These are phyloP conservation scores for Cynaeus angustus DNA, from an alignment of 2,888 invertebrate species.

Conservation along the genomic window DNA sequence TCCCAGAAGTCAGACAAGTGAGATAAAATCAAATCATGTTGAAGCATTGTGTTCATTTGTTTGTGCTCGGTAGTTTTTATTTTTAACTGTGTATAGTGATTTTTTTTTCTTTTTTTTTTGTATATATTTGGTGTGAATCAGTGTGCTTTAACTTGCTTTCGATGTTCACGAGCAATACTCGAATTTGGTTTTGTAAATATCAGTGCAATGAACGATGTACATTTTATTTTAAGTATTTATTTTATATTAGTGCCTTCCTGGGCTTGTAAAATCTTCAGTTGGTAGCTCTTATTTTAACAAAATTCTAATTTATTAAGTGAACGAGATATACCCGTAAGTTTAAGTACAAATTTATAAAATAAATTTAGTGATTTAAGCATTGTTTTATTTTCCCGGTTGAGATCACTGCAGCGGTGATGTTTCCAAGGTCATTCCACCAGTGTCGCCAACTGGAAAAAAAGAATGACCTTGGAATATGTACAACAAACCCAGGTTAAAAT, in stretches of 20 bases:
- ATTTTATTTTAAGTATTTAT: constrained; percentile 45
- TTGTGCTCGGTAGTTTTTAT: constrained; percentile 14
- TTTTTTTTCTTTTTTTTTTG: constrained; percentile 66
- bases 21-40: constrained; percentile 67
- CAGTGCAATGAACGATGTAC: constrained; percentile 39
- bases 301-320: constrained; percentile 20
- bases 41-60: constrained; percentile 72
- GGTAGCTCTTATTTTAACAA: constrained; percentile 25
- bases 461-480: not conserved
- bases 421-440: not conserved
- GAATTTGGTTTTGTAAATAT: constrained; percentile 36
- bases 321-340: constrained; percentile 9
- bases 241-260: constrained; percentile 22
- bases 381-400: constrained; percentile 37
- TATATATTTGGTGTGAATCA: constrained; percentile 25
- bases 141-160: constrained; percentile 26
- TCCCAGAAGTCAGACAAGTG: constrained; percentile 71
- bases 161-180: constrained; percentile 9
- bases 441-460: not conserved
- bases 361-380: constrained; percentile 14
- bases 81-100: constrained; percentile 59
- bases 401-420: not conserved
- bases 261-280: constrained; percentile 4
- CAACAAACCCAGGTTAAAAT: constrained; percentile 4
- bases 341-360: constrained; percentile 43